Evolutionary conservation across 2,113 vertebrate species (phyloP), one percentile per base, ranked within the genome.

Genomic region (Agelaius tricolor): DNA sequence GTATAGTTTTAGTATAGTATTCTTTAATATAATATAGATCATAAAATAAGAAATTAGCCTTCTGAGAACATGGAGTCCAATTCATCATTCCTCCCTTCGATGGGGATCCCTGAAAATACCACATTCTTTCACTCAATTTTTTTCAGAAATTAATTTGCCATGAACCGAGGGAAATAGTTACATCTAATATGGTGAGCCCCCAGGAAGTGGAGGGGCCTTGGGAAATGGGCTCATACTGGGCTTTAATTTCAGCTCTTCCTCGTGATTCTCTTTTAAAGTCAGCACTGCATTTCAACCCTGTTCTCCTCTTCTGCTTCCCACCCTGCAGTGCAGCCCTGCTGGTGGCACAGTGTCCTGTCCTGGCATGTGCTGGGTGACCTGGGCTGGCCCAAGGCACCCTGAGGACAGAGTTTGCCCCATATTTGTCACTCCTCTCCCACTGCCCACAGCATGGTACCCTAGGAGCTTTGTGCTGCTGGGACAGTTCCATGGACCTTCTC

Each of bases 131-230:
- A 0, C 47, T 43, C 51, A 7, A 2, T 14, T 37, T 55, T 55
- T 72, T 54, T 1, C 62, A 72, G 74, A 63, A 72, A 61, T 77
- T 33, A 28, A 39, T 79, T 84, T 80, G 43, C 41, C 0, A 0
- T 63, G 27, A 23, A 41, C 35, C 22, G 35, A 33, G 17, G 22
- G 33, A 55, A 66, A 33, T 17, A 37, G 24, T 24, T 67, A 18
- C 17, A 72, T 49, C 44, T 80, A 54, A 49, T 15, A 15, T 5
- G 11, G n/a, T 28, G 19, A 87, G 17, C 33, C 35, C 35, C 74
- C 18, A 7, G 31, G 62, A 75, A 39, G 2, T 9, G 7, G 30
- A 68, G 20, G 0, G 0, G 2, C 41, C 39, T 59, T 30, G 35
- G 28, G 62, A 68, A 79, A n/a, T 28, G 27, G 44, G 27, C 8